A percentile compares a stretch with the other conserved stretches of the same genome.
These are phyloP conservation scores for Aptenodytes forsteri DNA, from an alignment of 2,113 vertebrate species.

Conservation along the genomic window DNA sequence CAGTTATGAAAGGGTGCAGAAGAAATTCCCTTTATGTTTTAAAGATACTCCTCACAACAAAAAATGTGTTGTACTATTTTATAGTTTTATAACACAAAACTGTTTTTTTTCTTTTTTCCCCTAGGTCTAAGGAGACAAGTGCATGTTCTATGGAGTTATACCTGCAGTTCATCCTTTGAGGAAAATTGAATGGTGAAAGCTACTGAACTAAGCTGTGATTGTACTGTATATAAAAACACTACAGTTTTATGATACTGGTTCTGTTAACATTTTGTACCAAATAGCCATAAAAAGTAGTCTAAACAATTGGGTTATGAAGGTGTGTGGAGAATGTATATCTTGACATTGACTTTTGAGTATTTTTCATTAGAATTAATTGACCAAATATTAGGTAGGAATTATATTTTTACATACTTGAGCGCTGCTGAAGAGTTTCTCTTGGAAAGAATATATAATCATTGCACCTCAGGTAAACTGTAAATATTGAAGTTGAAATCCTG, in stretches of 20 bases:
- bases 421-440: constrained; percentile 76
- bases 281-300: constrained; percentile 74
- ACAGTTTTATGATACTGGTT: constrained; percentile 71
- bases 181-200: constrained; percentile 67
- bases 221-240: constrained; percentile 78
- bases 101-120: not conserved
- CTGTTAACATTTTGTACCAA: constrained; percentile 76
- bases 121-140: constrained; percentile 61
- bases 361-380: constrained; percentile 77
- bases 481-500: constrained; percentile 60
- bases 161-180: constrained; percentile 53
- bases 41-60: not conserved
- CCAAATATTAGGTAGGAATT: constrained; percentile 78
- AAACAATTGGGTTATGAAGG: constrained; percentile 59
- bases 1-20: not conserved
- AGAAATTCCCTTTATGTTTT: not conserved
- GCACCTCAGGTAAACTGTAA: constrained; percentile 82
- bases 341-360: constrained; percentile 72
- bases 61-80: not conserved
- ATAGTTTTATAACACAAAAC: not conserved
- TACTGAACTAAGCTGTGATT: constrained; percentile 83
- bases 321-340: constrained; percentile 67
- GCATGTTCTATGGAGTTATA: not conserved
- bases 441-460: constrained; percentile 67
- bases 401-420: constrained; percentile 79